Conservation (phyloP, 2,888 invertebrate species). For the Drosophila planitibia region DNA sequence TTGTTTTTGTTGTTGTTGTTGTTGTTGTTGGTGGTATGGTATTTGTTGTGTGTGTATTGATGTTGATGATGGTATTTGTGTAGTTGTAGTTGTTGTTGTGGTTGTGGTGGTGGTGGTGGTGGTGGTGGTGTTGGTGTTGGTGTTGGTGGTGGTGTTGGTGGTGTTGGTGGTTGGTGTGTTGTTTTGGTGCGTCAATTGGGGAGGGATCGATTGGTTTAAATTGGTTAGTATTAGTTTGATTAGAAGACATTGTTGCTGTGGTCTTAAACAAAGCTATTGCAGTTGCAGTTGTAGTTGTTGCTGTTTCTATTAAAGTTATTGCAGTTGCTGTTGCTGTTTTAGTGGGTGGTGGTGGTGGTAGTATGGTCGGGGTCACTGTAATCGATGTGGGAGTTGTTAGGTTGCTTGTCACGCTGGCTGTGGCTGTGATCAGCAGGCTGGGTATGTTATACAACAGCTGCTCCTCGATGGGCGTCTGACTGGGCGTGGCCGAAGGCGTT, state of each 20-base stretch:
- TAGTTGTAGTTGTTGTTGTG: conserved; percentile 17
- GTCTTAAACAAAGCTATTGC: conserved; percentile 42
- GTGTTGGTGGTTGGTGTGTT: conserved; percentile 38
- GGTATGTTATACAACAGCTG: conserved; percentile 57
- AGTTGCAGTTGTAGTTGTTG: conserved; percentile 21
- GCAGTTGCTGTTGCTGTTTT: conserved; percentile 10
- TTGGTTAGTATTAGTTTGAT: conserved; percentile 72
- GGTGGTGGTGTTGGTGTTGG: background rate
- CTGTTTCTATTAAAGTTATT: conserved; percentile 22
- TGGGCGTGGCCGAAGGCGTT: conserved; percentile 15
- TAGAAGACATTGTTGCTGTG: conserved; percentile 67
- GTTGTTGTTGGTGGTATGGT: conserved; percentile 3
- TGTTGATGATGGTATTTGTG: conserved; percentile 27
- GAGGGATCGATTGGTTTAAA: conserved; percentile 68
- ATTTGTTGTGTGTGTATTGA: conserved; percentile 35
- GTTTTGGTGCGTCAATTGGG: conserved; percentile 57
- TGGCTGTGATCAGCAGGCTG: conserved; percentile 53
- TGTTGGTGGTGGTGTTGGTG: conserved; percentile 23
- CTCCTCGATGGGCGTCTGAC: conserved; percentile 7
- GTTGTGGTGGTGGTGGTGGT: conserved; percentile 26
- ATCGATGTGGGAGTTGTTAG: conserved; percentile 17
- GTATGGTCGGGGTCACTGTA: background rate
- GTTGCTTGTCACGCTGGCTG: conserved; percentile 26
- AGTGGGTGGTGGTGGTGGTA: conserved; percentile 1
- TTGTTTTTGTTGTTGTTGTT: conserved; percentile 40